These are phyloP conservation scores for Leucoraja erinaceus DNA, from an alignment of 2,113 vertebrate genomes.

Conservation along the genomic window DNA sequence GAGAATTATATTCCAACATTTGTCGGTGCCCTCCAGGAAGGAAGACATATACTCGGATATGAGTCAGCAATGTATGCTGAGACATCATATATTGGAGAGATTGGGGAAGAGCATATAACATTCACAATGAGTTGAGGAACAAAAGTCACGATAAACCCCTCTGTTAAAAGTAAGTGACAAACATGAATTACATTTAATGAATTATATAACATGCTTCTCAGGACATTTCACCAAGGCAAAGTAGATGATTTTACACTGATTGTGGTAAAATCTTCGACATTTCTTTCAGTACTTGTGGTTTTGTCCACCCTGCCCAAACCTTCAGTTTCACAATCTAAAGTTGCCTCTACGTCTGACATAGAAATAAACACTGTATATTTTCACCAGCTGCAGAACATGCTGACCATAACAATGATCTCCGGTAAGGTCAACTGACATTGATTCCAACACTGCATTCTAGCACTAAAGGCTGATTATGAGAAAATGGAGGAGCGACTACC, in stretches of 20 bases:
- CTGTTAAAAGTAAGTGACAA: neutral
- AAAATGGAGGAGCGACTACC: conserved; percentile 66
- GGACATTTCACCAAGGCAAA: neutral
- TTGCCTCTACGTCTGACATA: neutral
- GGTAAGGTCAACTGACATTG: neutral
- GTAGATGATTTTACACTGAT: neutral
- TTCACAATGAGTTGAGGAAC: too few species aligned
- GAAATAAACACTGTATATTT: conserved; percentile 21
- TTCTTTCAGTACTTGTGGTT: neutral
- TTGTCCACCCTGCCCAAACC: neutral
- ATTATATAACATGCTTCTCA: neutral
- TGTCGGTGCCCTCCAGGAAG: neutral
- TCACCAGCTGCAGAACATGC: neutral
- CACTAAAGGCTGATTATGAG: conserved; percentile 64
- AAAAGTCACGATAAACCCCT: neutral
- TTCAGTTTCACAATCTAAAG: neutral
- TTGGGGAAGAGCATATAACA: too few species aligned
- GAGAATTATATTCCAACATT: neutral
- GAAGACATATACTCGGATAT: neutral
- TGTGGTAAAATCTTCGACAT: neutral
- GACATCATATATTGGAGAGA: too few species aligned
- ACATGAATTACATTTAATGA: neutral
- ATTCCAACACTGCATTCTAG: conserved; percentile 52
- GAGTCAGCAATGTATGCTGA: too few species aligned
- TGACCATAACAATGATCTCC: neutral